Percentiles rank a stretch among this genome's conserved stretches.
phyloP scores from a whole-genome alignment of 2,113 vertebrate genomes.

The Cheirogaleus medius region DNA sequence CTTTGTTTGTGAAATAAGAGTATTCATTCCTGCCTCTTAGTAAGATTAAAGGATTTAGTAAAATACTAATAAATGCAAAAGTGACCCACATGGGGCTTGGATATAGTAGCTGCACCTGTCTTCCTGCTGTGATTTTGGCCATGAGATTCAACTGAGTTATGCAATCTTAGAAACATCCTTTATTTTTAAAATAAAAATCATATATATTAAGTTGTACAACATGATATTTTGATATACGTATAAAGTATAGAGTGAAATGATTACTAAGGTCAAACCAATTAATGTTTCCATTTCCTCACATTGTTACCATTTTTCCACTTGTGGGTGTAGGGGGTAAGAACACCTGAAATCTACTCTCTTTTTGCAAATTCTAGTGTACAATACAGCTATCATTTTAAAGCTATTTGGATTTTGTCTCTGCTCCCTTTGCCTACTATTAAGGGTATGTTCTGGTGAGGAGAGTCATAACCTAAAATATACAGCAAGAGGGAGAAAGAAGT shows the following conservation, averaged over 20 bases:
- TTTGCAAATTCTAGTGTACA: not conserved
- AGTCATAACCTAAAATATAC: not conserved
- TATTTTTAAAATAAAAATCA: not conserved
- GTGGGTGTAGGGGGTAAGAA: not conserved
- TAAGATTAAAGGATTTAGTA: not conserved
- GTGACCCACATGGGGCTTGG: fast-evolving
- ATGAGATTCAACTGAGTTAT: not conserved
- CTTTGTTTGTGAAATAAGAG: not conserved
- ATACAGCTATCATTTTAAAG: not conserved
- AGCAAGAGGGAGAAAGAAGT: not conserved
- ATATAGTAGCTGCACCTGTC: fast-evolving
- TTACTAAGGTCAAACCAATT: not conserved
- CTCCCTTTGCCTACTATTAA: not conserved
- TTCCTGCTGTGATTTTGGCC: not conserved
- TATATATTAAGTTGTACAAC: not conserved
- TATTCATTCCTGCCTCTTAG: not conserved
- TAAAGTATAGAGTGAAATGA: not conserved
- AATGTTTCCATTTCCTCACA: too few relatives aligned
- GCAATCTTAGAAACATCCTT: not conserved
- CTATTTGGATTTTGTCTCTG: not conserved
- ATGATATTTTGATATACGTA: not conserved
- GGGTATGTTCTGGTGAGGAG: not conserved
- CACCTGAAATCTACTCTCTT: not conserved
- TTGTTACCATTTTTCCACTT: not conserved
- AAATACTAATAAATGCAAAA: not conserved